Evolutionary conservation across 2,888 invertebrate species (phyloP).

Genomic region (Coleophora flavipennella): DNA sequence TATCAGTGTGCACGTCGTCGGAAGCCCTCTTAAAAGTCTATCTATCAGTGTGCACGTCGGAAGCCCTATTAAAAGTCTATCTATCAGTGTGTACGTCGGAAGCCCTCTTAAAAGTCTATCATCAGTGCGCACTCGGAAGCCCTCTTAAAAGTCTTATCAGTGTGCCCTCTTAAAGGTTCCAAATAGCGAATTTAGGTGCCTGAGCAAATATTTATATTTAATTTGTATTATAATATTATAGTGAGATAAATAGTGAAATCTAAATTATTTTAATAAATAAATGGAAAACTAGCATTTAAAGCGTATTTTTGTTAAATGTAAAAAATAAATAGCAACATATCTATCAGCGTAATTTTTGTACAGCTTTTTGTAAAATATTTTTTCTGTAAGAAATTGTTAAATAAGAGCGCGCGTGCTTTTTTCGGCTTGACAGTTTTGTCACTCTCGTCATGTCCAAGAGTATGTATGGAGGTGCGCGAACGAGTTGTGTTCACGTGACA

Average conservation of each 20-base stretch:
- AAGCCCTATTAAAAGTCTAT: too few relatives aligned
- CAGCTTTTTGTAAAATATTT: constrained; percentile 2
- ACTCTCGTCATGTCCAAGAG: too few relatives aligned
- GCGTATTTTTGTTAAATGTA: constrained; percentile 37
- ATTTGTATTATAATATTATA: constrained; percentile 41
- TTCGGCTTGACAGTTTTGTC: too few relatives aligned
- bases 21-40: too few relatives aligned
- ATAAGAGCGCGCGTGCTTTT: too few relatives aligned
- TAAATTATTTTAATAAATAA: constrained; percentile 30
- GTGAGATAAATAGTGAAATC: constrained; percentile 26
- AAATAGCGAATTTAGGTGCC: constrained; percentile 34
- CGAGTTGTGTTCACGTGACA: too few relatives aligned
- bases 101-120: constrained; percentile 19
- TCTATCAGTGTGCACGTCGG: too few relatives aligned
- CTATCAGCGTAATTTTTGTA: constrained; percentile 19
- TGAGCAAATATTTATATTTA: constrained; percentile 29
- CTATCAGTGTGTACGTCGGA: not conserved
- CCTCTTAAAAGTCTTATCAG: too few relatives aligned
- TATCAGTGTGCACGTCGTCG: too few relatives aligned
- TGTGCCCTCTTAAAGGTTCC: too few relatives aligned
- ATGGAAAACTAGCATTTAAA: constrained; percentile 13
- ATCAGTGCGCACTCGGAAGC: too few relatives aligned
- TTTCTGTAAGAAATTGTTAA: not conserved
- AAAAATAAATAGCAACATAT: constrained; percentile 34
- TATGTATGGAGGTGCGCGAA: too few relatives aligned